Evolutionary conservation across 2,113 vertebrate species (phyloP), one percentile per base, ranked within the genome.

Genomic region (Semnornis frantzii): DNA sequence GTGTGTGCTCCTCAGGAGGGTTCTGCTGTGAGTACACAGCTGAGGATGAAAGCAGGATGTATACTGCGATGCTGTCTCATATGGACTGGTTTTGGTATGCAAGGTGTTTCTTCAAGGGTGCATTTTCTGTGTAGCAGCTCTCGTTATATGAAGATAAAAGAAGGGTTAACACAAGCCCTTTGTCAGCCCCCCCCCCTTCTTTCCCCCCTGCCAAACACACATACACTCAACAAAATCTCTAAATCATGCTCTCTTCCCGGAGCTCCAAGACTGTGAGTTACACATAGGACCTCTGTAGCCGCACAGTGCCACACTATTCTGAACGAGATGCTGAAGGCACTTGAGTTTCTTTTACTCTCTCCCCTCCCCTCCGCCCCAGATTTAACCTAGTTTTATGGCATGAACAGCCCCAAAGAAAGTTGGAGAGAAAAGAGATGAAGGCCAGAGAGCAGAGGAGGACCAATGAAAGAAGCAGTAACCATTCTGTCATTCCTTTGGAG

Each of bases 351-450:
- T 96, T 95, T 94, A 89, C 95, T 93, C 82, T 95, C 77, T 92
- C 90, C 76, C 90, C 82, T 92, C 93, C 92, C 89, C 87, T 95
- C 92, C 93, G 24, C 90, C 95, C 96, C 91, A 97, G 94, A 96
- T 97, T 96, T 96, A 97, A 96, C 96, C 95, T 97, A 97, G 95
- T 97, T 97, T 97, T 96, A 95, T 91, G 87, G 96, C 95, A 94
- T 94, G 95, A 97, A 95, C 92, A 92, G 93, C 77, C 94, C 95
- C 91, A 96, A 96, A 97, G 96, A 97, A 96, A 97, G 96, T 92
- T 11, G 82, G 48, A 96, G 94, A 97, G 92, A 97, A 95, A 95
- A 94, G 96, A 90, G 93, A 94, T 94, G 96, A 90, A 79, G 93
- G 92, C 65, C 87, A 89, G 66, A 84, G 87, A 96, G 82, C 57